These are phyloP conservation scores for Thamnaconus septentrionalis DNA, from an alignment of 2,113 vertebrate species.

Conservation along the genomic window DNA sequence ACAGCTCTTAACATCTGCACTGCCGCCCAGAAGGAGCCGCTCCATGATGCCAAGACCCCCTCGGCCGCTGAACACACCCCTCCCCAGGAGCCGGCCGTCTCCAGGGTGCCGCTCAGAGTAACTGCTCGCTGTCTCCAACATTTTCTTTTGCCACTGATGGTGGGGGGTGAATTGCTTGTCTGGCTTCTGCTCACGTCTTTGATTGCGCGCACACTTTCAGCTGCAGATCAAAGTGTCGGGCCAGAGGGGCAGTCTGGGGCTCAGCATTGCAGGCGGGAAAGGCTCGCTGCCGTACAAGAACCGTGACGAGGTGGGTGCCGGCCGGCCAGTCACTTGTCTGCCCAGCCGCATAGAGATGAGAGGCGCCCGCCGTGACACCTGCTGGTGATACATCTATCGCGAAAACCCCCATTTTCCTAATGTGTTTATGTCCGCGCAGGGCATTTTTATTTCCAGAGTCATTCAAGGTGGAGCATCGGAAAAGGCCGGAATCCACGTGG, in stretches of 20 bases:
- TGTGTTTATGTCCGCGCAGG: constrained; percentile 55
- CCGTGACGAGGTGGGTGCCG: constrained; percentile 78
- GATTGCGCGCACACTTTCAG: constrained; percentile 28
- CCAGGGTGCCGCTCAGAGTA: constrained; percentile 74
- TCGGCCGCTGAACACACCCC: constrained; percentile 17
- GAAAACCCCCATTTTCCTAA: background rate
- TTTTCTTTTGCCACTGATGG: constrained; percentile 6
- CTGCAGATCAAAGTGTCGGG: constrained; percentile 83
- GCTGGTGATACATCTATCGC: no score
- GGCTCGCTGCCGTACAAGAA: constrained; percentile 83
- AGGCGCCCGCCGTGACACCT: no score
- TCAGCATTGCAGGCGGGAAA: constrained; percentile 87
- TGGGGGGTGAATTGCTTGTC: background rate
- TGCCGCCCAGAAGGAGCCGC: constrained; percentile 43
- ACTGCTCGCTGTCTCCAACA: constrained; percentile 4
- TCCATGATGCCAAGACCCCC: constrained; percentile 20
- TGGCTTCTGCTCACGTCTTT: no score
- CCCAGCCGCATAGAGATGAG: no score
- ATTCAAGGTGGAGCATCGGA: constrained; percentile 73
- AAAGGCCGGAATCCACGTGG: constrained; percentile 73
- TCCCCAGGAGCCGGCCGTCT: constrained; percentile 51
- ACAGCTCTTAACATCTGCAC: constrained; percentile 33
- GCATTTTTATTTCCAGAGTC: constrained; percentile 75
- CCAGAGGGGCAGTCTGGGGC: constrained; percentile 81
- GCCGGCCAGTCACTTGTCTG: background rate